Evolutionary conservation across 2,113 vertebrate genomes (phyloP), one percentile per base, ranked within the genome.

Genomic region (Megaptera novaeangliae): DNA sequence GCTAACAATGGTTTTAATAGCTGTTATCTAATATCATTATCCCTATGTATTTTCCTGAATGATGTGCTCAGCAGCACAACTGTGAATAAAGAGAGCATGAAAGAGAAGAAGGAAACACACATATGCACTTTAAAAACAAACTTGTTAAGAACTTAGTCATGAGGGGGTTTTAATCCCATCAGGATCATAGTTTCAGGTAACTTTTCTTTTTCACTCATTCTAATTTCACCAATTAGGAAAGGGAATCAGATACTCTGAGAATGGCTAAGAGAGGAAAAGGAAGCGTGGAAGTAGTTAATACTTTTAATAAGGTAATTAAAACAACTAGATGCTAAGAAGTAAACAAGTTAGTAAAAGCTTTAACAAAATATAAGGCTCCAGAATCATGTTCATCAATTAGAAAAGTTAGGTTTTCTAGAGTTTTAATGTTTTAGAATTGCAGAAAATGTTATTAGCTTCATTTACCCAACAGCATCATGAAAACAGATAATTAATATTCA

Each of bases 141-240:
- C 15, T 41, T 78, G n/a, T 8, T 71, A 88, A 84, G 55, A 91
- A 89, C 13, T 57, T 75, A 68, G 27, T 66, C 74, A 77, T 27
- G 27, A 41, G 21, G n/a, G 41, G 31, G 88, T 75, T 85, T 34
- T n/a, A 77, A 64, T 25, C 2, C 34, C 88, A 52, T 69, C 31
- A 59, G 64, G 44, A 95, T 64, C 63, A 49, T 0, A 89, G 31
- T 29, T 94, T 18, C 44, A 20, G 1, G 20, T 69, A 71, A 71
- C 10, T 83, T 85, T 84, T 78, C 39, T 27, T 74, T 66, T 81
- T 36, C 0, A 91, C 4, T 88, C 20, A 44, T 64, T 77, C 46
- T 74, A 91, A 80, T 87, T 92, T 96, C 66, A 81, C 36, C 46
- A 92, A 81, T 61, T 55, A 86, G 11, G 36, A 88, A 88, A 95